Base-by-base conservation (phyloP, 2,888 invertebrate species). In the Epinotia ramella region DNA sequence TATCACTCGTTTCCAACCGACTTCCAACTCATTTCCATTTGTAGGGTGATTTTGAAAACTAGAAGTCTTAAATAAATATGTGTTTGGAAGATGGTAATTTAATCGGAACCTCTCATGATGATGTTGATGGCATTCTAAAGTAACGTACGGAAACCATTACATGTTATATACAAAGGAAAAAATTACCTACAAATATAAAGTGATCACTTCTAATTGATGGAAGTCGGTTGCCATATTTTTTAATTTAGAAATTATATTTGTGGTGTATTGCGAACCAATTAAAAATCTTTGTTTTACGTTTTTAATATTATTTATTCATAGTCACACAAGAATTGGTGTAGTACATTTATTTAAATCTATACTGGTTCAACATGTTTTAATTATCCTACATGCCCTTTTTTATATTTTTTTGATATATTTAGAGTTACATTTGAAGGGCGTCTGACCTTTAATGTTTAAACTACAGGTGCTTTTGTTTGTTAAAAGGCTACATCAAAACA, bases 361-460 rank as follows among this genome's bases (percentile, higher is more conserved):
- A 81, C 81, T 81, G 77, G 77, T 88, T 87, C 88, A 91, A 91
- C 91, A 91, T 90, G 89, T 91, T 90, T 89, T 80, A 87, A 87
- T 80, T 60, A 77, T 78, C 77, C 75, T 77, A 80, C 77, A 24
- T 53, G 28, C 24, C 79, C 81, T 79, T 81, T 78, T 80, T 70
- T 40, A 63, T 33, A 33, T 40, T 40, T 67, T 75, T 68, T 73
- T 66, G 71, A 24, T 53, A 73, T 40, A 44, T 84, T 82, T 63
- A 65, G 40, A 40, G 68, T 44, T 63, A 53, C 40, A 73, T 63
- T 73, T 68, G 63, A 40, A 20, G 62, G 18, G 46, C 28, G 24
- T 16, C 49, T 66, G 64, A 82, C 80, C 80, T 78, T 79, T 56
- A 73, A 70, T 76, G 73, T 78, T 81, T 73, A 71, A 75, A 78